Percentiles rank a stretch among this genome's conserved stretches.
These are phyloP conservation scores for Chironomus tepperi DNA, from an alignment of 1,140 invertebrate species.

Conservation along the genomic window DNA sequence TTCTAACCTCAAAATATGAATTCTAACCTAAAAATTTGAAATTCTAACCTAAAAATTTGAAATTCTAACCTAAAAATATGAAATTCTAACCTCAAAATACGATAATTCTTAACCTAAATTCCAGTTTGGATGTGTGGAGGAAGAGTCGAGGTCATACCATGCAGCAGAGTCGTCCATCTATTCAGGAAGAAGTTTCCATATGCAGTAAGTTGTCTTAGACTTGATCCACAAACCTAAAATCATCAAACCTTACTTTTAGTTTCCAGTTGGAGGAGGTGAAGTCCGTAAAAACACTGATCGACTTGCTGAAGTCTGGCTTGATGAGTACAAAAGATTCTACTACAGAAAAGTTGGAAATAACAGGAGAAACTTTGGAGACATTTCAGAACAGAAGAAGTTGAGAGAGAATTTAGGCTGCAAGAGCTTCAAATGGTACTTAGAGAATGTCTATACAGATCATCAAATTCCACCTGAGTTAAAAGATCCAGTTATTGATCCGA, in stretches of 20 bases:
- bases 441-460: neutral
- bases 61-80: no score
- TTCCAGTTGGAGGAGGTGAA: neutral
- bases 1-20: neutral
- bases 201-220: conserved; percentile 30
- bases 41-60: no score
- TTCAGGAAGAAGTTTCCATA: conserved; percentile 70
- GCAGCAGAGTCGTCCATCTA: conserved; percentile 77
- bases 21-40: no score
- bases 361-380: neutral
- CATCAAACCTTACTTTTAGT: neutral
- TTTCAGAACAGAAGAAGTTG: neutral
- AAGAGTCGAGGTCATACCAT: conserved; percentile 66
- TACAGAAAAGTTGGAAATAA: neutral
- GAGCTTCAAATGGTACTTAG: neutral
- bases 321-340: neutral
- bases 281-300: neutral
- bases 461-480: neutral
- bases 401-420: neutral
- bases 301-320: neutral
- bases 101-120: no score
- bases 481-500: neutral
- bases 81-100: no score
- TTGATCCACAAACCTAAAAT: neutral
- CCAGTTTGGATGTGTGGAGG: conserved; percentile 58